Percentiles rank a stretch among this genome's conserved stretches.
phyloP scores from a whole-genome alignment of 2,797 vertebrate genomes.

The Crenuchus spilurus region DNA sequence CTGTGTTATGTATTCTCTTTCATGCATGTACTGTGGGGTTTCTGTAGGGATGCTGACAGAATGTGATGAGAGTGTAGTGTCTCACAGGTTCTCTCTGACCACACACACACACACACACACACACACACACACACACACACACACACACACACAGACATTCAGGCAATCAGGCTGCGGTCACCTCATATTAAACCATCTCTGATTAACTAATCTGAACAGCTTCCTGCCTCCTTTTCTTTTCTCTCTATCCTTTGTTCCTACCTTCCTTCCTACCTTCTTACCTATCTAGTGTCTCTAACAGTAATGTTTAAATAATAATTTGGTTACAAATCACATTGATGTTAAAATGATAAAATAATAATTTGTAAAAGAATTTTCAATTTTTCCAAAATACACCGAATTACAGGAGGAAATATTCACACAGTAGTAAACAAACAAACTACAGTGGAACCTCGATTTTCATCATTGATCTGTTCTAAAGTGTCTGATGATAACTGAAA shows the following conservation, averaged over 20 bases:
- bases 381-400: no score
- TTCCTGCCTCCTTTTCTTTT: constrained; percentile 6
- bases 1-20: no score
- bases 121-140: constrained; percentile 11
- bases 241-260: neutral
- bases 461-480: no score
- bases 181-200: constrained; percentile 37
- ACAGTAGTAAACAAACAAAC: no score
- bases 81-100: neutral
- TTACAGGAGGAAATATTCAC: no score
- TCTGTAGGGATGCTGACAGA: constrained; percentile 40
- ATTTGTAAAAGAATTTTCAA: no score
- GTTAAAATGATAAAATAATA: no score
- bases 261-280: constrained; percentile 11
- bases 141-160: neutral
- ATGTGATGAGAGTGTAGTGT: constrained; percentile 48
- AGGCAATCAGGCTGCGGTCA: constrained; percentile 36
- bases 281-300: no score
- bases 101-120: constrained; percentile 1
- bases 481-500: no score
- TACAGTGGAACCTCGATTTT: no score
- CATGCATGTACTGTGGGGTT: constrained; percentile 13
- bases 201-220: constrained; percentile 44
- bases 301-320: no score
- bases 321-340: no score